Conservation (phyloP, 1,140 invertebrate genomes). For the Planococcus citri region DNA sequence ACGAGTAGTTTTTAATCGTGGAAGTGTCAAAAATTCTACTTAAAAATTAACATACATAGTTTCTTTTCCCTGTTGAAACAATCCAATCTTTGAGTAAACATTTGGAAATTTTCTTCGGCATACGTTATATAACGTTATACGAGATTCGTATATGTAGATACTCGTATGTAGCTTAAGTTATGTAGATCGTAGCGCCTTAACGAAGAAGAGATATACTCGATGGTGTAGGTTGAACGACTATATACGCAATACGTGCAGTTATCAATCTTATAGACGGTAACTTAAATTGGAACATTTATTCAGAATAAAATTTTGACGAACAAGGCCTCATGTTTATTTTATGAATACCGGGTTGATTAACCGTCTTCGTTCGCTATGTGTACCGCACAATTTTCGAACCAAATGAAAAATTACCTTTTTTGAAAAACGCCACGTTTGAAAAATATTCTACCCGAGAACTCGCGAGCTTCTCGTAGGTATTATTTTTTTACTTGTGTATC, state of each 20-base stretch:
- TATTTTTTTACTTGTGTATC: too few species aligned
- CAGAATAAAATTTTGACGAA: conserved; percentile 4
- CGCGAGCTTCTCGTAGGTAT: too few species aligned
- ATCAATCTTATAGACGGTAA: background rate
- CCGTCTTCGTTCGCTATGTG: background rate
- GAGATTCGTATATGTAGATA: background rate
- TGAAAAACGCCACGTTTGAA: background rate
- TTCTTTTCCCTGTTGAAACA: background rate
- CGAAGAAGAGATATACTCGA: background rate
- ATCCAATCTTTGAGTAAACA: background rate
- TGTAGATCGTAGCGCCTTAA: background rate
- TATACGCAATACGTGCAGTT: background rate
- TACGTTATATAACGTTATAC: background rate
- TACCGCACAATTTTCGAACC: background rate
- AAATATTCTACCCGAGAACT: too few species aligned
- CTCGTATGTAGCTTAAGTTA: too few species aligned
- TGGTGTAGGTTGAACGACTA: background rate
- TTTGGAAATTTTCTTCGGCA: background rate
- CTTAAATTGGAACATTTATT: conserved; percentile 3
- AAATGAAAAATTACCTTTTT: background rate
- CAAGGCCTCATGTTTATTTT: conserved; percentile 7
- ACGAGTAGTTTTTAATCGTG: too few species aligned
- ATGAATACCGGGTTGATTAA: background rate
- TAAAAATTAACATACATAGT: too few species aligned
- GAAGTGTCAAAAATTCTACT: too few species aligned